These are phyloP conservation scores for Drosophila algonquin DNA, from an alignment of 2,888 invertebrate species.

Conservation along the genomic window DNA sequence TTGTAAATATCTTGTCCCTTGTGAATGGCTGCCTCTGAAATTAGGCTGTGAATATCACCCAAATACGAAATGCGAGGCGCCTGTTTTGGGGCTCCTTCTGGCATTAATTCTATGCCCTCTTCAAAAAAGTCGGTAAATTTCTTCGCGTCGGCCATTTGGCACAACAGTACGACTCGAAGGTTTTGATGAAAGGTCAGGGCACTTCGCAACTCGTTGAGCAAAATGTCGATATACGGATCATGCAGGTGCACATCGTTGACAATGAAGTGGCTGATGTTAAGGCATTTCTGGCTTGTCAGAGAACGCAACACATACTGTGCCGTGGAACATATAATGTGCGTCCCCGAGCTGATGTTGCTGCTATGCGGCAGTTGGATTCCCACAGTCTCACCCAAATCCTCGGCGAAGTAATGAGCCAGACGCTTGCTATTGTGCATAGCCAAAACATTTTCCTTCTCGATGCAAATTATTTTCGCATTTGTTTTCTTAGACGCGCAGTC, in stretches of 20 bases:
- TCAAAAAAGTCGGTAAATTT: constrained; percentile 48
- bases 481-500: constrained; percentile 40
- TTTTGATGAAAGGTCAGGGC: constrained; percentile 31
- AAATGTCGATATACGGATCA: constrained; percentile 54
- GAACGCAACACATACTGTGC: constrained; percentile 51
- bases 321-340: constrained; percentile 57
- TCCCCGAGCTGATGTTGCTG: constrained; percentile 36
- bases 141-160: constrained; percentile 22
- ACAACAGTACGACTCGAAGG: constrained; percentile 55
- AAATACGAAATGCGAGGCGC: constrained; percentile 47
- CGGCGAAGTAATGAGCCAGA: constrained; percentile 47
- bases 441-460: constrained; percentile 53
- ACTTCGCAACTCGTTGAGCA: constrained; percentile 53
- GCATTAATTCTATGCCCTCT: constrained; percentile 44
- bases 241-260: constrained; percentile 63
- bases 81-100: not conserved
- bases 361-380: constrained; percentile 53
- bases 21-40: constrained; percentile 33
- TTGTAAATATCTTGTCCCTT: constrained; percentile 44
- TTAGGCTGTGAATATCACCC: constrained; percentile 49
- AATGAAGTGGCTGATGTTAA: constrained; percentile 57
- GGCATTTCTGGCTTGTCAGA: constrained; percentile 29
- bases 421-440: constrained; percentile 54
- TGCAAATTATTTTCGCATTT: constrained; percentile 46
- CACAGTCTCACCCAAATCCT: constrained; percentile 58